Base-by-base conservation (phyloP, 2,797 vertebrate genomes). In the Valencia hispanica region DNA sequence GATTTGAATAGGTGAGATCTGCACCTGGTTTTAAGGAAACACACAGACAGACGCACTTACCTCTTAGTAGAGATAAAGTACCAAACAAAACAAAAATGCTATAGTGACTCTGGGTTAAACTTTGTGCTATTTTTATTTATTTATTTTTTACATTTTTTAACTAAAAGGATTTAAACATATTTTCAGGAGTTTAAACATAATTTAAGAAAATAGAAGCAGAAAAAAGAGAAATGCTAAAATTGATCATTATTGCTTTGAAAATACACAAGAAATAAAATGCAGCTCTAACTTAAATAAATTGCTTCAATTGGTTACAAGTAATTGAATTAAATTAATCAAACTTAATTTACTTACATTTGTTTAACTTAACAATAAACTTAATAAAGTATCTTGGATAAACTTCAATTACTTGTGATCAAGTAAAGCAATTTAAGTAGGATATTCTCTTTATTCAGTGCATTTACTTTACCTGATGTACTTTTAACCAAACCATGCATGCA, bases 1-100 rank as follows among this genome's bases (percentile, higher is more conserved):
- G 77, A 83, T 79, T 90, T 83, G 82, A 83, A 91, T 85, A n/a
- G 83, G 78, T 76, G 77, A 84, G 80, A 89, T 86, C 74, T 79
- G 81, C 88, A 89, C 83, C 90, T 88, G 88, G 85, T 22, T 86
- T 69, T 43, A 69, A 48, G 55, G 15, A 55, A 25, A 79, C 72
- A 34, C 7, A 80, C 1, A 51, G 39, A 48, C 53, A 65, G 1
- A 65, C 48, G 73, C 3, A 47, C 79, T 34, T 7, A 27, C 27
- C 72, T 61, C 20, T 61, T 61, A 61, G 59, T 18, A 18, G 9
- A 61, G 47, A 48, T 5, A 48, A 48, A 48, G 10, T 48, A 48
- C 18, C 5, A 48, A 48, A 48, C 47, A 4, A 48, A 17, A 61
- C 59, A 34, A 3, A 61, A 61, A 30, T 20, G 57, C 57, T 61